phyloP scores from a whole-genome alignment of 2,888 invertebrate genomes.

The Trichopria drosophilae region DNA sequence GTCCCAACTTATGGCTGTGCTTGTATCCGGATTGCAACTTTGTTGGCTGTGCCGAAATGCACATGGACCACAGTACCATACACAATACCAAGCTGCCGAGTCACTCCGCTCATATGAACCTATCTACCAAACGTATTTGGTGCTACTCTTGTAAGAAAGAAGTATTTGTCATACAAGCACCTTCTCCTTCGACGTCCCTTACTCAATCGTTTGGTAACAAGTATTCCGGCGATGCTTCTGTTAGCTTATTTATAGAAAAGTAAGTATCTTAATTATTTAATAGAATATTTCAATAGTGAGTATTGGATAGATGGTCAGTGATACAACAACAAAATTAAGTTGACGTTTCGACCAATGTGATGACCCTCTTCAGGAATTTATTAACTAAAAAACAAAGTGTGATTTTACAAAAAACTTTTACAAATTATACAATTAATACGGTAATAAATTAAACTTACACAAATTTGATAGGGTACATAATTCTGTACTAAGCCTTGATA shows the following conservation, averaged over 20 bases:
- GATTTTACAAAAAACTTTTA: too few relatives aligned
- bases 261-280: too few relatives aligned
- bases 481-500: too few relatives aligned
- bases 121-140: conserved; percentile 84
- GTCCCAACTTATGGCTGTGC: conserved; percentile 86
- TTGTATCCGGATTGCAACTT: conserved; percentile 77
- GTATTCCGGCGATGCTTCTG: conserved; percentile 45
- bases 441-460: too few relatives aligned
- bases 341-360: too few relatives aligned
- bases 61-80: conserved; percentile 79
- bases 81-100: conserved; percentile 74
- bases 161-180: conserved; percentile 59
- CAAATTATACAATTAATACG: too few relatives aligned
- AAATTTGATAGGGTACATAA: too few relatives aligned
- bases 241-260: conserved; percentile 32
- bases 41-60: conserved; percentile 81
- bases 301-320: too few relatives aligned
- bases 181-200: conserved; percentile 46
- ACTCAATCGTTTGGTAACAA: conserved; percentile 38
- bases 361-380: too few relatives aligned
- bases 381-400: too few relatives aligned
- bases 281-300: background rate
- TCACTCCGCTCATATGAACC: conserved; percentile 83
- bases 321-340: too few relatives aligned
- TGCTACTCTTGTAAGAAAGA: conserved; percentile 86